These are phyloP conservation scores for Drosophila punjabiensis DNA, from an alignment of 1,140 invertebrate species.

Conservation along the genomic window DNA sequence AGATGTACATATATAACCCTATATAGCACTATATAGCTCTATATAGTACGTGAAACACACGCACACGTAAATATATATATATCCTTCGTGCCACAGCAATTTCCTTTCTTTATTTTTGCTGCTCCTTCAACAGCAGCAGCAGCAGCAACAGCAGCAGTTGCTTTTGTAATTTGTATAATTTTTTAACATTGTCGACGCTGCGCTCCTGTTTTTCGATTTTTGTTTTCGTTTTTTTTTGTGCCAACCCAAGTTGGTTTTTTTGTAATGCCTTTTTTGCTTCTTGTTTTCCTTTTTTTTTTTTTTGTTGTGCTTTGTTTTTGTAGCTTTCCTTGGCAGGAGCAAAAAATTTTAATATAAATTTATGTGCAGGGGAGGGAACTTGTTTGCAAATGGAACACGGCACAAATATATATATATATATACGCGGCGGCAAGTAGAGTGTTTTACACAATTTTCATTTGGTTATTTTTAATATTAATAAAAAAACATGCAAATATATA, in stretches of 20 bases:
- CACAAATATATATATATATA: slow-evolving; percentile 20
- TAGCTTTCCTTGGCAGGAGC: slow-evolving; percentile 60
- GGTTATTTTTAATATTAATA: slow-evolving; percentile 28
- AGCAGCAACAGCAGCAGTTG: slow-evolving; percentile 25
- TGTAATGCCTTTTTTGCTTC: slow-evolving; percentile 16
- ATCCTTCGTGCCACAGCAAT: slow-evolving; percentile 52
- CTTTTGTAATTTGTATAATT: slow-evolving; percentile 80
- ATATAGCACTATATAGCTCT: neutral
- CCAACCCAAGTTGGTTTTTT: slow-evolving; percentile 31
- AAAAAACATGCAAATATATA: slow-evolving; percentile 4
- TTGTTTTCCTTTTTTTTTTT: slow-evolving; percentile 21
- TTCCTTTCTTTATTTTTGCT: slow-evolving; percentile 32
- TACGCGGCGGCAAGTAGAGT: slow-evolving; percentile 10
- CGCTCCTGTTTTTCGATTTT: slow-evolving; percentile 35
- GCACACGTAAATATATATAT: slow-evolving; percentile 42
- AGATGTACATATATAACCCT: neutral
- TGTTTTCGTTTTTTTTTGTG: slow-evolving; percentile 27
- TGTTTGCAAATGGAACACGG: slow-evolving; percentile 45
- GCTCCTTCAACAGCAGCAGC: slow-evolving; percentile 13
- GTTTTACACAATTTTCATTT: slow-evolving; percentile 39
- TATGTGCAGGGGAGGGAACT: slow-evolving; percentile 49
- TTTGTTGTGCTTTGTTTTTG: slow-evolving; percentile 57
- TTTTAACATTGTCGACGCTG: slow-evolving; percentile 71
- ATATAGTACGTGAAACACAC: slow-evolving; percentile 12
- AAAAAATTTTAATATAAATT: slow-evolving; percentile 79